These are phyloP conservation scores for Ceratina australensis DNA, from an alignment of 1,140 invertebrate species.

Conservation along the genomic window DNA sequence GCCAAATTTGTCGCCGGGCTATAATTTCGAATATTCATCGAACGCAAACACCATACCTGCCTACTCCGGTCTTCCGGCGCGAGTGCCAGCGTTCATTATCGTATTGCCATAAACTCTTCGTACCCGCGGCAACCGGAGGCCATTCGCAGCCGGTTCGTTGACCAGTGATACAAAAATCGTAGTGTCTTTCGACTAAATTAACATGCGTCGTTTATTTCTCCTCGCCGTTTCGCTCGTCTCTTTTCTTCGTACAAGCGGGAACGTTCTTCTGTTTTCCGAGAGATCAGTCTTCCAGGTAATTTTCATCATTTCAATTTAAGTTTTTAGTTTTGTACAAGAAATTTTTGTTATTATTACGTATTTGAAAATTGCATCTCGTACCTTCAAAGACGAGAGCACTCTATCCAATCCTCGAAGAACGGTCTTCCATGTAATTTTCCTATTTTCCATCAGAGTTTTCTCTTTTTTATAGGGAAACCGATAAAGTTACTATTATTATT, in stretches of 20 bases:
- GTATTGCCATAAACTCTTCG: conserved; percentile 41
- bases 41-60: conserved; percentile 35
- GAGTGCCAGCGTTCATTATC: conserved; percentile 55
- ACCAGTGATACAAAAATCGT: conserved; percentile 38
- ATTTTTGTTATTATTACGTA: too few relatives aligned
- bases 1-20: conserved; percentile 23
- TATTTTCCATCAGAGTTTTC: too few relatives aligned
- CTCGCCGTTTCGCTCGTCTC: background rate
- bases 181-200: conserved; percentile 19
- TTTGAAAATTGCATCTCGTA: too few relatives aligned
- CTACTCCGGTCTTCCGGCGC: background rate
- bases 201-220: conserved; percentile 1
- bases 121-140: conserved; percentile 7
- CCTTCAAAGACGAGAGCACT: too few relatives aligned
- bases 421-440: too few relatives aligned
- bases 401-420: too few relatives aligned
- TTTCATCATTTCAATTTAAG: too few relatives aligned
- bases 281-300: too few relatives aligned
- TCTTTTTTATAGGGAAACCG: too few relatives aligned
- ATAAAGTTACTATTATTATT: too few relatives aligned
- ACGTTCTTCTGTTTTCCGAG: background rate
- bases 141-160: conserved; percentile 47
- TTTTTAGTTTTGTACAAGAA: too few relatives aligned
- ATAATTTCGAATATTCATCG: conserved; percentile 34
- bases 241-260: background rate